Percentiles rank a stretch among this genome's conserved stretches.
These are phyloP conservation scores for Limnephilus marmoratus DNA, from an alignment of 2,888 invertebrate genomes.

Conservation along the genomic window DNA sequence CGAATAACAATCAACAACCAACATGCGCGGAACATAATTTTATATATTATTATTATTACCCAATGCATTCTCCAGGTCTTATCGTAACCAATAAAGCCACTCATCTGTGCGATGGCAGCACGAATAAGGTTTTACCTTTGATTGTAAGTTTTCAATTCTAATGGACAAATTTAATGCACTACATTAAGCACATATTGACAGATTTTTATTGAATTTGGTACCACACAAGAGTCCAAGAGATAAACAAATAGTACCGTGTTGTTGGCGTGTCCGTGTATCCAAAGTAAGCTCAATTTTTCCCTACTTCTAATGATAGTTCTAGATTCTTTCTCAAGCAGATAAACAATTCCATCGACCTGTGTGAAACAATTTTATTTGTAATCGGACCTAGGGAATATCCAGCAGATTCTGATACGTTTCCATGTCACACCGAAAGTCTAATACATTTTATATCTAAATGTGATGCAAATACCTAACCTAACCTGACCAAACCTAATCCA, in stretches of 20 bases:
- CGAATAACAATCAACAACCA: not conserved
- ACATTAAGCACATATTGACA: not conserved
- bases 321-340: too few relatives aligned
- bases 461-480: not conserved
- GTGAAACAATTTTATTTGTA: too few relatives aligned
- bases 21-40: not conserved
- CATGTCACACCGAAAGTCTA: too few relatives aligned
- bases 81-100: conserved; percentile 2
- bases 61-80: not conserved
- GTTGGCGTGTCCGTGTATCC: not conserved
- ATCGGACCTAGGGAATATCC: too few relatives aligned
- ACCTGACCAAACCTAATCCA: not conserved
- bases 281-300: not conserved
- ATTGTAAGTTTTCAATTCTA: too few relatives aligned
- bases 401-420: too few relatives aligned
- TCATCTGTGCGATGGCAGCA: not conserved
- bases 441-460: too few relatives aligned
- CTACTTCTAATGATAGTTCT: too few relatives aligned
- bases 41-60: not conserved
- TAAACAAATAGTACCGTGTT: not conserved
- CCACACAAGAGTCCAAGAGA: not conserved
- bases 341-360: too few relatives aligned
- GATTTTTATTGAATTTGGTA: not conserved
- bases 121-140: too few relatives aligned
- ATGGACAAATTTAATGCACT: too few relatives aligned